These are phyloP conservation scores for Scarus forsteni DNA, from an alignment of 2,797 vertebrate genomes.

Conservation along the genomic window DNA sequence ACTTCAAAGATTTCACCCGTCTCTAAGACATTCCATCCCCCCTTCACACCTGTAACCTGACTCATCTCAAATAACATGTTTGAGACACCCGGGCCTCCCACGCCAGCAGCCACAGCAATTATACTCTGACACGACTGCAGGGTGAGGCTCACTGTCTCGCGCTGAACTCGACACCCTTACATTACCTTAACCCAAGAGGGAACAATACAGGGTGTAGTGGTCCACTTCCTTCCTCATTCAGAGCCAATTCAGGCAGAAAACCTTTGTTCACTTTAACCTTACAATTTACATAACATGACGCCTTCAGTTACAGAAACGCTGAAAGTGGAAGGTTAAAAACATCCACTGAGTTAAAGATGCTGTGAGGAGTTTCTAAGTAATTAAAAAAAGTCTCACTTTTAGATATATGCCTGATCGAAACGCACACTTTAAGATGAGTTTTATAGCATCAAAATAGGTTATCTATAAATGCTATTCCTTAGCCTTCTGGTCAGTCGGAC, in stretches of 20 bases:
- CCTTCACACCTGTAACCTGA: slow-evolving; percentile 70
- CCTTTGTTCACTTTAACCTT: slow-evolving; percentile 38
- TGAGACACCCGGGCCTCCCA: slow-evolving; percentile 59
- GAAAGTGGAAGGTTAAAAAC: slow-evolving; percentile 28
- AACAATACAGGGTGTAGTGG: slow-evolving; percentile 60
- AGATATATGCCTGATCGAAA: no score
- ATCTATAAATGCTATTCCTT: no score
- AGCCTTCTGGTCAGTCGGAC: no score
- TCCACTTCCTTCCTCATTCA: slow-evolving; percentile 52
- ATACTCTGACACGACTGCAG: slow-evolving; percentile 61
- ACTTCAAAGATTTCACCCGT: slow-evolving; percentile 24
- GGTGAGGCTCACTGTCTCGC: slow-evolving; percentile 61
- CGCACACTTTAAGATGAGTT: no score
- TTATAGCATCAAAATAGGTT: no score
- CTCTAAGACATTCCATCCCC: slow-evolving; percentile 39
- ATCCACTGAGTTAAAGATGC: slow-evolving; percentile 38
- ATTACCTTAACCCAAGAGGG: slow-evolving; percentile 58
- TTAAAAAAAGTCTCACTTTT: no score
- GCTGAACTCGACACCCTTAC: slow-evolving; percentile 54
- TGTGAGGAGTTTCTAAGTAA: no score
- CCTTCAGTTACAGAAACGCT: slow-evolving; percentile 27
- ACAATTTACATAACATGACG: slow-evolving; percentile 19
- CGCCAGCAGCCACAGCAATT: slow-evolving; percentile 73
- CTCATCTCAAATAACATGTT: slow-evolving; percentile 72
- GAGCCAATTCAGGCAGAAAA: slow-evolving; percentile 42